These are phyloP conservation scores for Phlogophora meticulosa DNA, from an alignment of 2,888 invertebrate genomes.

Conservation along the genomic window DNA sequence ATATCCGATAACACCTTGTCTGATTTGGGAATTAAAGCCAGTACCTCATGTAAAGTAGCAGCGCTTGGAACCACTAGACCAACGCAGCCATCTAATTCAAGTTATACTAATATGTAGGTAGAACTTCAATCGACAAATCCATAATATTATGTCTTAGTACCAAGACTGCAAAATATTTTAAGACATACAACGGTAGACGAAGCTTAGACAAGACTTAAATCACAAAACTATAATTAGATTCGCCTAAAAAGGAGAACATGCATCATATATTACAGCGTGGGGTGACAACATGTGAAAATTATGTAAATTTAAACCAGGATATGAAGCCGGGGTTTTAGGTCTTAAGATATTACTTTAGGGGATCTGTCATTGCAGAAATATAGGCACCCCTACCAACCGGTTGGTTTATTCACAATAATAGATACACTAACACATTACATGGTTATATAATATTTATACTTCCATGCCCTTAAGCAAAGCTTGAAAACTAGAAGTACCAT, in stretches of 20 bases:
- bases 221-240: conserved; percentile 13
- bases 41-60: too few species aligned
- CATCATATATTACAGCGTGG: not conserved
- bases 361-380: not conserved
- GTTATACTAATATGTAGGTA: not conserved
- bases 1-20: too few species aligned
- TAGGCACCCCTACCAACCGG: too few species aligned
- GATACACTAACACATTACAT: conserved; percentile 12
- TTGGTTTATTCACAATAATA: too few species aligned
- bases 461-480: conserved; percentile 7
- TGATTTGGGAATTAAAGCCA: too few species aligned
- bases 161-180: conserved; percentile 10
- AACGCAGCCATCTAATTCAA: not conserved
- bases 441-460: conserved; percentile 23
- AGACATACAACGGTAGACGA: not conserved
- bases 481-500: conserved; percentile 48
- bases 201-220: not conserved
- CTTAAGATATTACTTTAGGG: not conserved
- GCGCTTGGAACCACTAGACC: too few species aligned
- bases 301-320: conserved; percentile 5
- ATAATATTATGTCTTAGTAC: conserved; percentile 1
- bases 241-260: conserved; percentile 12
- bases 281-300: conserved; percentile 8
- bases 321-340: not conserved
- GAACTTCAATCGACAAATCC: not conserved